Percentiles rank a stretch among this genome's conserved stretches.
Conservation (phyloP, 2,797 vertebrate species). For the Naso thynnoides region DNA sequence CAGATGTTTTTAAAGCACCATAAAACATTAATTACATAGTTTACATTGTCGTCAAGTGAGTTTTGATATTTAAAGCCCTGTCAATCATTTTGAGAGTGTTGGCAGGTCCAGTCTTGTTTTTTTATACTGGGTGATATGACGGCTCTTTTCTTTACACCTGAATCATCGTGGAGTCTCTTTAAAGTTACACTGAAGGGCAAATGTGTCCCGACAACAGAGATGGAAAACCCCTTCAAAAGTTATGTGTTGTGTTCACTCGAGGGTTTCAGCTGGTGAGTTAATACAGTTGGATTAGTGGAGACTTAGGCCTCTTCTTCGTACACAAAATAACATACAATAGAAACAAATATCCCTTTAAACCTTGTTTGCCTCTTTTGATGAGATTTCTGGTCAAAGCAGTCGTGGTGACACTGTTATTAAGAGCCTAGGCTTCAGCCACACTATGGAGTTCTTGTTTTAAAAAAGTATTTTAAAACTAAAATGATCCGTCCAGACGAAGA, state of each 20-base stretch:
- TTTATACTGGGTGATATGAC: neutral
- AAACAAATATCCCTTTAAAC: conserved; percentile 12
- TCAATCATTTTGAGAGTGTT: neutral
- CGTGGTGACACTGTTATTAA: conserved; percentile 18
- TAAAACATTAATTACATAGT: neutral
- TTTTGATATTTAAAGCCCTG: neutral
- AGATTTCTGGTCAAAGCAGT: conserved; percentile 22
- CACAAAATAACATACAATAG: conserved; percentile 6
- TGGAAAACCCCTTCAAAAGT: conserved; percentile 32
- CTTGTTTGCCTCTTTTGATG: conserved; percentile 6
- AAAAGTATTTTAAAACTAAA: too few relatives aligned
- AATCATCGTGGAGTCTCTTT: conserved; percentile 9
- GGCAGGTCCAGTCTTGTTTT: neutral
- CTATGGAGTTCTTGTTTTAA: too few relatives aligned
- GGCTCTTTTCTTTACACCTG: neutral
- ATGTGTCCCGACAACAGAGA: conserved; percentile 20
- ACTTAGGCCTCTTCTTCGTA: conserved; percentile 37
- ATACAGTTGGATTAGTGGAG: conserved; percentile 27
- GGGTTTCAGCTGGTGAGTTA: conserved; percentile 20
- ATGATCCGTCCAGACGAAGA: too few relatives aligned
- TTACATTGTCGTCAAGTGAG: neutral
- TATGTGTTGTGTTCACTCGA: conserved; percentile 23
- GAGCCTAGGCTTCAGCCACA: neutral
- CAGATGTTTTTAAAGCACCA: neutral
- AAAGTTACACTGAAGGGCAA: neutral